Evolutionary conservation across 2,797 vertebrate species (phyloP), one percentile per base, ranked within the genome.

Genomic region (Centroberyx gerrardi): DNA sequence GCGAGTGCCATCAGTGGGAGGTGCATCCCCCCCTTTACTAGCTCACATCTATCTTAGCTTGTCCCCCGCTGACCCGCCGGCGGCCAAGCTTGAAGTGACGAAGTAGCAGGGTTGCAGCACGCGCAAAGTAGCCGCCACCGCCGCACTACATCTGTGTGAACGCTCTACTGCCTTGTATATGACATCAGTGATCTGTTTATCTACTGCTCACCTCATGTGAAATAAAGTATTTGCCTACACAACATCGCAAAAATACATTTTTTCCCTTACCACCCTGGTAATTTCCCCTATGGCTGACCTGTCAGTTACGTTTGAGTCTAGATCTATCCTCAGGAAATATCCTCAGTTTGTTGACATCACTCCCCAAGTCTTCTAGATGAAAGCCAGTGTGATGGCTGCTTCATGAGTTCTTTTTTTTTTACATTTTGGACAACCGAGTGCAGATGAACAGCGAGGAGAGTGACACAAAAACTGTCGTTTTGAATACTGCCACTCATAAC

Each of bases 321-420:
- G 40, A 44, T 44, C 40, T 44, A 10, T 44, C 68, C 27, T 53
- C 75, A 80, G 33, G 83, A 58, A 82, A 67, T 44, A 72, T 8
- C 62, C 60, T 56, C 18, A 22, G 42, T 40, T 66, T 58, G 31
- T 36, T 68, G 49, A 44, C 9, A 40, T 6, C 2, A 44, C 10
- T 44, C 10, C 40, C 40, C 40, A 2, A 44, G 40, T 44, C 10
- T 14, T 44, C 3, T 44, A 3, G 40, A 12, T 63, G 60, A 65
- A 64, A 55, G 63, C 42, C 64, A 59, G 42, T 49, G 73, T 65
- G 62, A 44, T 69, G 48, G 14, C 69, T 52, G 49, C 58, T 18
- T 5, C 28, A 0, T 46, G 64, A n/a, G 48, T n/a, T n/a, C n/a
- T n/a, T 49, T 49, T 48, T 48, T 48, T 48, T 48, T 17, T 3